Evolutionary conservation across 2,113 vertebrate genomes (phyloP), one percentile per base, ranked within the genome.

Genomic region (Caretta caretta): DNA sequence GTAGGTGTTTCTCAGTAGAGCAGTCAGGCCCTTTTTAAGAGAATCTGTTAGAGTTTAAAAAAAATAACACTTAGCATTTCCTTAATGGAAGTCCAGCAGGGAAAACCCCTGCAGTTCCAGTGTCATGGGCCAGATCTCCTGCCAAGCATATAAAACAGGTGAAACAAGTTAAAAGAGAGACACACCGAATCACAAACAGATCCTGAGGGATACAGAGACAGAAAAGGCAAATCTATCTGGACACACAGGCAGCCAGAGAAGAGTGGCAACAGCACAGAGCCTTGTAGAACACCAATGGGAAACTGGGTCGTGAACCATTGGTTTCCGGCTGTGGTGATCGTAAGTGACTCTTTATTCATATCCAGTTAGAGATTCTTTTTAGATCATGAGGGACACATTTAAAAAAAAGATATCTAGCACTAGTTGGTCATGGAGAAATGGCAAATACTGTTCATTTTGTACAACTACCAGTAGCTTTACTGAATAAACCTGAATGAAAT

Each of bases 281-380:
- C 46, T 19, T 54, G 16, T 46, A 56, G 1, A 56, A 29, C 2
- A 59, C 93, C 65, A 83, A 99, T 99, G 99, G 98, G 97, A 53
- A 99, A 99, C 97, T 99, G 99, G 98, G 97, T 99, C 38, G 95
- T 99, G 94, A 99, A 99, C 97, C 94, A 99, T 86, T 99, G 99
- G 83, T 97, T 99, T 75, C 98, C 99, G 0, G 92, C 98, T 3
- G 96, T 99, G 8, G 98, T 99, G 50, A 89, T 99, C 57, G 99
- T 99, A 98, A 98, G 98, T 97, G 53, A 27, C 80, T 27, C 86
- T 96, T 92, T 13, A 85, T 46, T 96, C 72, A 57, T 48, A 92
- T 83, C 62, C 88, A 56, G 76, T 84, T 90, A 79, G 35, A 25
- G 54, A 76, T 29, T 78, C 42, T 78, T 78, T 78, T 13, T 48